Evolutionary conservation across 2,113 vertebrate genomes (phyloP).

Genomic region (Laticauda colubrina): DNA sequence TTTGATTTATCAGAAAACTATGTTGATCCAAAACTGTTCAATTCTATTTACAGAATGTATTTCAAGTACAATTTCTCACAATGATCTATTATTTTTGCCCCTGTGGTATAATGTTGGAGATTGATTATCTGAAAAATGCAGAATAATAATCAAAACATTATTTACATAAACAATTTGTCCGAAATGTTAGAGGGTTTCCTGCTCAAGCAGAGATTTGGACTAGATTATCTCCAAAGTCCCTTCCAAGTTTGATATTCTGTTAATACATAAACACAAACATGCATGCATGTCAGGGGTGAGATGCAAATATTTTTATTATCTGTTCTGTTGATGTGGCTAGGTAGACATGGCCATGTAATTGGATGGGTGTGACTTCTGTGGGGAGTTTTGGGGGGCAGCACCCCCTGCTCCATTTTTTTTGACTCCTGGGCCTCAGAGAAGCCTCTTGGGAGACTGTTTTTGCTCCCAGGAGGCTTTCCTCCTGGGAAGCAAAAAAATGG

Average conservation of each 20-base stretch:
- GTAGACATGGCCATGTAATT: no score
- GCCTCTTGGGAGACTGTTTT: no score
- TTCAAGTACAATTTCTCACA: not conserved
- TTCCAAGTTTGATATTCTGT: not conserved
- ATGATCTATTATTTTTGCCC: not conserved
- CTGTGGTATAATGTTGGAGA: not conserved
- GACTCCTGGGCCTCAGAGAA: no score
- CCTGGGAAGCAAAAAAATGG: no score
- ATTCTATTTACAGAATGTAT: not conserved
- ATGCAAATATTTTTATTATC: no score
- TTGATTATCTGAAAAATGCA: not conserved
- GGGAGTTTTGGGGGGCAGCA: no score
- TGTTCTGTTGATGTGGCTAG: no score
- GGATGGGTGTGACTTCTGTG: no score
- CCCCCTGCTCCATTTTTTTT: no score
- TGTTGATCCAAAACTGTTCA: conserved; percentile 1
- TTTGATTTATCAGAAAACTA: not conserved
- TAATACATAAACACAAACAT: not conserved
- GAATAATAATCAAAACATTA: not conserved
- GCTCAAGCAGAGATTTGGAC: not conserved
- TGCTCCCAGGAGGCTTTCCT: no score
- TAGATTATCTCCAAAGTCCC: not conserved
- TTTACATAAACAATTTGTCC: not conserved
- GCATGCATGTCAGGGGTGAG: not conserved
- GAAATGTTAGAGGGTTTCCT: not conserved